Conservation (phyloP, 2,888 invertebrate species). For the Kuschelorhynchus macadamiae region DNA sequence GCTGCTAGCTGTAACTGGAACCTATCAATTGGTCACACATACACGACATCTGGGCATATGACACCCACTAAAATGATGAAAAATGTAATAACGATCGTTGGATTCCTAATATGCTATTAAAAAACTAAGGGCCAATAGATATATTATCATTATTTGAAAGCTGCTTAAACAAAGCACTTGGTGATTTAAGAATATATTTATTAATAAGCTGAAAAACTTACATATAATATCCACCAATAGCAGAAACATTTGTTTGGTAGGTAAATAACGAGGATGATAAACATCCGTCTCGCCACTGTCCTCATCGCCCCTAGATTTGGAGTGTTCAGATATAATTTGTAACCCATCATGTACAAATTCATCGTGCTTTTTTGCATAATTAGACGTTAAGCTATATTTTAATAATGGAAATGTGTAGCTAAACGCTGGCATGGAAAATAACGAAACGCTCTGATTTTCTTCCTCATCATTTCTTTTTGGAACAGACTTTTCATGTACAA, state of each 20-base stretch:
- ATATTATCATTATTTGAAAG: too few relatives aligned
- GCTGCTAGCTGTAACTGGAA: too few relatives aligned
- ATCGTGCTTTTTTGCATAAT: slow-evolving; percentile 70
- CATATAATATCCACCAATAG: slow-evolving; percentile 84
- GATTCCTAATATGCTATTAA: too few relatives aligned
- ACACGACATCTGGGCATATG: too few relatives aligned
- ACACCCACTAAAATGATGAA: too few relatives aligned
- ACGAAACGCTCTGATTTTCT: slow-evolving; percentile 10
- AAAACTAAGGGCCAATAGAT: too few relatives aligned
- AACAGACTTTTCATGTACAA: slow-evolving; percentile 72
- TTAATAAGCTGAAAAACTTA: slow-evolving; percentile 66
- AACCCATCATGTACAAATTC: slow-evolving; percentile 74
- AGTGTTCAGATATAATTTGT: slow-evolving; percentile 81
- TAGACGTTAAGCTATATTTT: slow-evolving; percentile 72
- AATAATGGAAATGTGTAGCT: slow-evolving; percentile 87
- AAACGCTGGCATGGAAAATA: slow-evolving; percentile 82
- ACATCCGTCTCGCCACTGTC: slow-evolving; percentile 70
- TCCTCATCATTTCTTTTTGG: slow-evolving; percentile 56
- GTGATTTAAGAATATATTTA: too few relatives aligned
- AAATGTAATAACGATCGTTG: too few relatives aligned
- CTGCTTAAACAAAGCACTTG: too few relatives aligned
- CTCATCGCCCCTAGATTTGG: slow-evolving; percentile 72
- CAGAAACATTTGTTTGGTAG: slow-evolving; percentile 85
- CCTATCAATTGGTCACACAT: too few relatives aligned
- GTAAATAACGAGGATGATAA: slow-evolving; percentile 83